Conservation (phyloP, 2,113 vertebrate genomes). For the Polypterus senegalus region DNA sequence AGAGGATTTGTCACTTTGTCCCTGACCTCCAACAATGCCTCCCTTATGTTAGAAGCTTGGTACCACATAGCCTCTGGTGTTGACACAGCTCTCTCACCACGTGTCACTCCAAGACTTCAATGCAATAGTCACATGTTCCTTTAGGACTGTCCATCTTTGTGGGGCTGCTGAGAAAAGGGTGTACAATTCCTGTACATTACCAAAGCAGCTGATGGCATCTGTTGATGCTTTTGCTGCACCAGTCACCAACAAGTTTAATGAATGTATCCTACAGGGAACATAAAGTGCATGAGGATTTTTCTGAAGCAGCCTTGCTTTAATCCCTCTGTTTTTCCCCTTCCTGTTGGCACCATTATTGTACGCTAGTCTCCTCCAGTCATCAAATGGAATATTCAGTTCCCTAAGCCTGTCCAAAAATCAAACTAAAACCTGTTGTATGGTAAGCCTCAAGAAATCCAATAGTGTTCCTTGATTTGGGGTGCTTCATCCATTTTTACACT, state of each 20-base stretch:
- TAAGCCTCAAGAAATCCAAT: conserved; percentile 16
- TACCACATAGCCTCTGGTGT: conserved; percentile 23
- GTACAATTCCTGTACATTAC: conserved; percentile 10
- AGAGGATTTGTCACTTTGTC: conserved; percentile 21
- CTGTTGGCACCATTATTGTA: conserved; percentile 13
- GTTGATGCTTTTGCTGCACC: conserved; percentile 16
- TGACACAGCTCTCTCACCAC: conserved; percentile 22
- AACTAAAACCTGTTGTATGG: conserved; percentile 10
- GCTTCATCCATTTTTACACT: no score
- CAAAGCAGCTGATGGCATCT: conserved; percentile 21
- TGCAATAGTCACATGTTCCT: conserved; percentile 16
- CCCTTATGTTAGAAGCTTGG: conserved; percentile 15
- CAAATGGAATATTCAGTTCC: conserved; percentile 12
- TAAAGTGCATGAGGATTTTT: conserved; percentile 17
- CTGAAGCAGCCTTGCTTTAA: conserved; percentile 14
- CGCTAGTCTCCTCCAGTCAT: conserved; percentile 16
- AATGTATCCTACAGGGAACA: conserved; percentile 20
- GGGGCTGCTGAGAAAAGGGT: conserved; percentile 21
- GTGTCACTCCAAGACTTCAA: conserved; percentile 21
- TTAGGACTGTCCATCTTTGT: conserved; percentile 23
- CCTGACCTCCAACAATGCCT: conserved; percentile 19
- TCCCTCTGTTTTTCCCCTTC: conserved; percentile 8
- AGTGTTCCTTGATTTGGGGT: conserved; percentile 13
- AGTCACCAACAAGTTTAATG: conserved; percentile 15
- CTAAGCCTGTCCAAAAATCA: conserved; percentile 11